Evolutionary conservation across 2,797 vertebrate genomes (phyloP), one percentile per base, ranked within the genome.

Genomic region (Hozukius guyotensis): DNA sequence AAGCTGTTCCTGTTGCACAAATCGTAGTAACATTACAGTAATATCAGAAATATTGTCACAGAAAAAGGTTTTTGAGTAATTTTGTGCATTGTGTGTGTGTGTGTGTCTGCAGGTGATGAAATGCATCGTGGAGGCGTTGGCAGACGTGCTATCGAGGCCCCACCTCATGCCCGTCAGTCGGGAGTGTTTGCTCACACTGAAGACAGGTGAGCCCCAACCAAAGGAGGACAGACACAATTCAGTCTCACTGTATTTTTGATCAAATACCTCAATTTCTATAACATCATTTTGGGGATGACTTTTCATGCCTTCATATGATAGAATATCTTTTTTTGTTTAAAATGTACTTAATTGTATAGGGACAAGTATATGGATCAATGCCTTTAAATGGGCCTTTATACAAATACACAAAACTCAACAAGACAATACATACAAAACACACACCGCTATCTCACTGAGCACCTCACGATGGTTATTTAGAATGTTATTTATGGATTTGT

Each of bases 111-210:
- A 99, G 98, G 97, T 99, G 90, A 97, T 98, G 96, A 97, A 97
- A 88, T 99, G 98, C 86, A 96, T 99, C 10, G 96, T 98, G 31
- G 98, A 99, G 91, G 97, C 97, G 49, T 95, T 99, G 89, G 96
- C 97, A 1, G 96, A 98, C 46, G 97, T 97, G 0, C 92, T 99
- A 16, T 97, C 97, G 0, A 97, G 96, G 84, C 97, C 98, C 83
- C 96, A 94, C 65, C 95, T 96, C 27, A 34, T 95, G 38, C 96
- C 97, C 2, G 93, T 98, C 94, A 98, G 97, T 38, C 93, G 96
- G 68, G 96, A 97, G 84, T 99, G 98, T 86, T 93, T 97, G 83
- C 95, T 96, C 85, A 96, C 91, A 1, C 96, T 99, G 62, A 96
- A 95, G 88, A 96, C 95, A 95, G 97, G 98, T 99, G 95, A 62